Conservation (phyloP, 1,140 invertebrate genomes). For the Bombus polaris region DNA sequence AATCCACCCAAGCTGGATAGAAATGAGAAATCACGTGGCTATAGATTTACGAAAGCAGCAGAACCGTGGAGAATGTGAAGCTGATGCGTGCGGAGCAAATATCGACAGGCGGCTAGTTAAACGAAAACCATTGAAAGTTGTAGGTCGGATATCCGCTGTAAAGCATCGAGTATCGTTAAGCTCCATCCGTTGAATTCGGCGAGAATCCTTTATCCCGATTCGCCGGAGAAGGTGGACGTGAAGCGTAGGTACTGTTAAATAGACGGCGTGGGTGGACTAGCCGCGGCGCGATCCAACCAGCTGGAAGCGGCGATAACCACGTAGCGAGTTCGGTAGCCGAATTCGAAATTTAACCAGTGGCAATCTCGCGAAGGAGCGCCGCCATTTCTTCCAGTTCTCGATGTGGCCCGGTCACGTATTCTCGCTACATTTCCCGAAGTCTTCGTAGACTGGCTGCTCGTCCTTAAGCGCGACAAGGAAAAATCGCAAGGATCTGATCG, state of each 20-base stretch:
- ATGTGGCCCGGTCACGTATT: slow-evolving; percentile 52
- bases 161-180: background rate
- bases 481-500: slow-evolving; percentile 19
- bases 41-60: background rate
- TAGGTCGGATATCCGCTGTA: background rate
- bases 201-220: slow-evolving; percentile 16
- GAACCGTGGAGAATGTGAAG: background rate
- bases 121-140: background rate
- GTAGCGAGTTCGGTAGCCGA: slow-evolving; percentile 60
- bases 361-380: slow-evolving; percentile 6
- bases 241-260: slow-evolving; percentile 16
- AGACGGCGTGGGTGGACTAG: background rate
- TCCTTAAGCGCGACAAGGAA: slow-evolving; percentile 17
- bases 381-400: slow-evolving; percentile 7
- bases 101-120: background rate
- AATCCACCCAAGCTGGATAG: background rate
- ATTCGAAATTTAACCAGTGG: slow-evolving; percentile 49
- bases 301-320: slow-evolving; percentile 68
- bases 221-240: background rate
- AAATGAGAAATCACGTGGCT: background rate
- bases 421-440: slow-evolving; percentile 19
- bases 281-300: slow-evolving; percentile 42
- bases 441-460: background rate
- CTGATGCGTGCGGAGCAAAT: background rate
- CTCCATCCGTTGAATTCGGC: background rate